Conservation (phyloP, 64 coral and sea anemone species). For the Montipora sp. region DNA sequence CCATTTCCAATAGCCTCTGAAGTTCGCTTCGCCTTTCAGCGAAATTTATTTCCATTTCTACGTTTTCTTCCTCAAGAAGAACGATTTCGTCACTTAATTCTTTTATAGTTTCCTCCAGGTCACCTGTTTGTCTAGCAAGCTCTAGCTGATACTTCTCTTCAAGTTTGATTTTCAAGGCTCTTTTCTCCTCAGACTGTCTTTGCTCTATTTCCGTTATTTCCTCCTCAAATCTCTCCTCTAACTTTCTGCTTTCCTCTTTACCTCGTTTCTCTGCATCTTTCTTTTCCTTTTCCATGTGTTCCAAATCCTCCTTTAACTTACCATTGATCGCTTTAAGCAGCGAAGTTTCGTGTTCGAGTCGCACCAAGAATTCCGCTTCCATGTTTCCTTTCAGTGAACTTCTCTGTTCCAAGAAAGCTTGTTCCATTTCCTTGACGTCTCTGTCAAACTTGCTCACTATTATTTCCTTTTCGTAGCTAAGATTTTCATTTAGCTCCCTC, state of each 20-base stretch:
- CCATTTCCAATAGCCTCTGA: slow-evolving; percentile 72
- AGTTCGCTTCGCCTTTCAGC: slow-evolving; percentile 77
- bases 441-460: slow-evolving; percentile 90
- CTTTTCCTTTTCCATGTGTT: slow-evolving; percentile 79
- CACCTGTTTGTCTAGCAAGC: slow-evolving; percentile 63
- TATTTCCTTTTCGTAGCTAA: slow-evolving; percentile 91
- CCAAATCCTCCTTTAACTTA: slow-evolving; percentile 85
- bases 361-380: slow-evolving; percentile 89
- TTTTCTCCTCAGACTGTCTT: slow-evolving; percentile 78
- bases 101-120: slow-evolving; percentile 70
- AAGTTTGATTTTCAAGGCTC: slow-evolving; percentile 69
- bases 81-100: slow-evolving; percentile 79
- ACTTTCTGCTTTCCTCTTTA: slow-evolving; percentile 76
- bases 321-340: slow-evolving; percentile 69
- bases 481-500: slow-evolving; percentile 91
- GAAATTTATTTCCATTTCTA: slow-evolving; percentile 71
- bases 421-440: slow-evolving; percentile 96
- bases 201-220: slow-evolving; percentile 86
- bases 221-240: slow-evolving; percentile 86
- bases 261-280: slow-evolving; percentile 66
- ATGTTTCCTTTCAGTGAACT: slow-evolving; percentile 74
- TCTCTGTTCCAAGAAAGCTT: slow-evolving; percentile 89
- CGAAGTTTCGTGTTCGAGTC: slow-evolving; percentile 89
- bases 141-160: slow-evolving; percentile 83
- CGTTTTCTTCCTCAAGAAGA: slow-evolving; percentile 80